Percentiles rank a stretch among this genome's conserved stretches.
phyloP scores from a whole-genome alignment of 2,797 vertebrate genomes.

The Lacerta agilis region DNA sequence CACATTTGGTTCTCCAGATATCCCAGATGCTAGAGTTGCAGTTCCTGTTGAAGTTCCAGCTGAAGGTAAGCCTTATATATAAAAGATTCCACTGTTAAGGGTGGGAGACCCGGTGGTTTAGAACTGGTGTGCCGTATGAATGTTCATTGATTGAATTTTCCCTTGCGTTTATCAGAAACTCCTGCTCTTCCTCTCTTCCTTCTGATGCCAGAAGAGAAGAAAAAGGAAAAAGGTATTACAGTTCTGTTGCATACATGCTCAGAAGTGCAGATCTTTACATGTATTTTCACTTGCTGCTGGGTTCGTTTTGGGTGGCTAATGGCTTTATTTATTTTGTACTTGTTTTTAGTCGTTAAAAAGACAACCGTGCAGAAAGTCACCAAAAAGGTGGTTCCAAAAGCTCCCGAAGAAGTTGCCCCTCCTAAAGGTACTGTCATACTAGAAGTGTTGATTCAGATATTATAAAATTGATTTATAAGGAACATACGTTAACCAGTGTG shows the following conservation, averaged over 20 bases:
- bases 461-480: background rate
- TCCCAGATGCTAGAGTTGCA: conserved; percentile 92
- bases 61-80: conserved; percentile 83
- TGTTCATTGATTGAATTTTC: conserved; percentile 45
- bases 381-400: conserved; percentile 67
- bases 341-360: conserved; percentile 69
- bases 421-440: conserved; percentile 82
- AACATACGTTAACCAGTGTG: background rate
- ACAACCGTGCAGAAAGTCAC: conserved; percentile 67
- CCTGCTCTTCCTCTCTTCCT: conserved; percentile 64
- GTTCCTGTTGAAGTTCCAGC: conserved; percentile 85
- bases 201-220: conserved; percentile 75
- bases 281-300: background rate
- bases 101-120: background rate
- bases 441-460: background rate
- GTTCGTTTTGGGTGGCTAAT: background rate
- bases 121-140: background rate
- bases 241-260: conserved; percentile 26
- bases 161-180: conserved; percentile 66
- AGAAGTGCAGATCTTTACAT: background rate
- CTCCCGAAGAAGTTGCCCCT: conserved; percentile 70
- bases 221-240: conserved; percentile 71
- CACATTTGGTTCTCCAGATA: conserved; percentile 80
- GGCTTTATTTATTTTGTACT: background rate
- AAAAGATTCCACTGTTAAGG: background rate